Evolutionary conservation across 2,888 invertebrate genomes (phyloP).

Genomic region (Hypena proboscidalis): DNA sequence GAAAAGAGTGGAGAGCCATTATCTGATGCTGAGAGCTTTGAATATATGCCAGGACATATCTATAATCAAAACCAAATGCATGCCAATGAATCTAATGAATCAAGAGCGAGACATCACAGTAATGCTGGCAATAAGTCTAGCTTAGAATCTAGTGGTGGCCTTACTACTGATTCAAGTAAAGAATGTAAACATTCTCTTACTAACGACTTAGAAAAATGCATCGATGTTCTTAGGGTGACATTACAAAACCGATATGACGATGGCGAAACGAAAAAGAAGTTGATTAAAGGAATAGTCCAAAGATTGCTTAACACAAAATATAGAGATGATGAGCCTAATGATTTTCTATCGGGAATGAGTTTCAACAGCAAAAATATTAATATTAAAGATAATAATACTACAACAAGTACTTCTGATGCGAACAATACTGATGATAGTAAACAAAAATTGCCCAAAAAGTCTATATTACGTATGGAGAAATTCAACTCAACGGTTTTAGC

Average conservation of each 20-base stretch:
- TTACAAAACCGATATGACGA: conserved; percentile 86
- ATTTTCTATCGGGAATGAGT: conserved; percentile 78
- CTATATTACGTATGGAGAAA: conserved; percentile 70
- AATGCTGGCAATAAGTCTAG: conserved; percentile 72
- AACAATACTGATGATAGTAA: conserved; percentile 60
- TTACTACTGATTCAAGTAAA: conserved; percentile 76
- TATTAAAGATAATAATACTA: conserved; percentile 52
- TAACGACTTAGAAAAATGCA: conserved; percentile 86
- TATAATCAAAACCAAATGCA: conserved; percentile 81
- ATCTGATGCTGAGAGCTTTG: conserved; percentile 88
- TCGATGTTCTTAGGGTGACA: conserved; percentile 85
- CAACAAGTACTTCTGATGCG: conserved; percentile 73
- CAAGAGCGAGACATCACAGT: conserved; percentile 43
- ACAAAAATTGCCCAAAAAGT: conserved; percentile 65
- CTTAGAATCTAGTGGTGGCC: conserved; percentile 71
- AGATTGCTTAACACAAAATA: conserved; percentile 86
- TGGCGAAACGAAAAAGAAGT: conserved; percentile 84
- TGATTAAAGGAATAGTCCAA: conserved; percentile 87
- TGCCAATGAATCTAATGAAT: conserved; percentile 49
- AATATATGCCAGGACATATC: conserved; percentile 86
- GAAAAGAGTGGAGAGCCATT: conserved; percentile 70
- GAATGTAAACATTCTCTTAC: conserved; percentile 74
- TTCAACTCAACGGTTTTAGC: conserved; percentile 68
- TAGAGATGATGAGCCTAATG: conserved; percentile 83
- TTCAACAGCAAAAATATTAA: conserved; percentile 61